Base-by-base conservation (phyloP, 64 coral and sea anemone genomes). In the Platygyra sinensis region DNA sequence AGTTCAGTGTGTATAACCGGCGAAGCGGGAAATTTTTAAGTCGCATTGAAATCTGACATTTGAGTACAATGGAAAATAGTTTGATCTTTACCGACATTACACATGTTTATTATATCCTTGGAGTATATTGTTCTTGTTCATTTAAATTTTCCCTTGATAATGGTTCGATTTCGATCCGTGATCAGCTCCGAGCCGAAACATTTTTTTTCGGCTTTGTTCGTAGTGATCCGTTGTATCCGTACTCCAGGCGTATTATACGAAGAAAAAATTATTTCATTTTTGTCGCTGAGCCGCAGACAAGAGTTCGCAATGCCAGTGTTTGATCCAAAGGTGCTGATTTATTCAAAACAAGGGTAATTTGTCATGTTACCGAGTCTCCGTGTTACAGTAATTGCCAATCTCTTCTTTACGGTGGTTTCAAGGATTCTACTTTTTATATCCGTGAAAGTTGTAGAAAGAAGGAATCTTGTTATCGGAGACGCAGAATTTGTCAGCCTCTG, bases 321-420 rank as follows among this genome's bases (percentile, higher is more conserved):
- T 64, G 24, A 63, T 24, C 12, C 60, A 6, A 24, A 80, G 18
- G 18, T 49, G 8, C 5, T 22, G 10, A 42, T 67, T 83, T 32
- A 30, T 67, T 83, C 61, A 38, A 83, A 81, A 67, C 60, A 46
- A 65, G 11, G 31, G 1, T 52, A 85, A 72, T 85, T 67, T 83
- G 2, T 36, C 31, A 1, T 39, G 36, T 67, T 46, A 71, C 30
- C 31, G 25, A 17, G 75, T 20, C 55, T 36, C 0, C 65, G 65
- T 69, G 10, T 27, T 25, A 25, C 22, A 67, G 63, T 20, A 67
- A 25, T 67, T 67, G 63, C 63, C 18, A 24, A n/a, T 24, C 8
- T 67, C 19, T 17, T 18, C 24, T n/a, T 67, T n/a, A n/a, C 20
- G 5, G 3, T 57, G 54, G n/a, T 69, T 69, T 69, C n/a, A 5